Percentiles rank a stretch among this genome's conserved stretches.
Evolutionary conservation across 2,888 invertebrate genomes (phyloP).

Genomic region (Acleris cristana): DNA sequence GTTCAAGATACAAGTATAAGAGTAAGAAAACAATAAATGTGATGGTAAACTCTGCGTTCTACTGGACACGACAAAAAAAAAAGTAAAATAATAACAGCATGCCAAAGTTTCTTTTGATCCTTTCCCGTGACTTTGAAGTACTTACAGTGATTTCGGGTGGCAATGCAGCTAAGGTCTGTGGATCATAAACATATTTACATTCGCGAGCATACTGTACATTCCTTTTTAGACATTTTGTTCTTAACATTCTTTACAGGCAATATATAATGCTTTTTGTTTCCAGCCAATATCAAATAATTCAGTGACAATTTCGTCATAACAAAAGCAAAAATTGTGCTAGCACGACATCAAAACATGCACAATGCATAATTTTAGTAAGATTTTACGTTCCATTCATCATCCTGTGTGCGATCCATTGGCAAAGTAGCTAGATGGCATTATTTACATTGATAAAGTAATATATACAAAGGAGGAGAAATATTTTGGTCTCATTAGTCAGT

Average conservation of each 20-base stretch:
- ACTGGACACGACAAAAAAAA: not conserved
- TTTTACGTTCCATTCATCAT: slow-evolving; percentile 40
- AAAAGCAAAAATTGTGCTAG: slow-evolving; percentile 50
- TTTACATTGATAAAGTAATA: slow-evolving; percentile 49
- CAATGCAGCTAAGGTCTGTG: slow-evolving; percentile 92
- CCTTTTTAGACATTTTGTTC: slow-evolving; percentile 18
- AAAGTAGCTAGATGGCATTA: slow-evolving; percentile 47
- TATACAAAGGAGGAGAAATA: slow-evolving; percentile 42
- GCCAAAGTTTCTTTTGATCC: slow-evolving; percentile 12
- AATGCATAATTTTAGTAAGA: slow-evolving; percentile 48
- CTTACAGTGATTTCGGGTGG: slow-evolving; percentile 92
- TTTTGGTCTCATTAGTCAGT: not conserved
- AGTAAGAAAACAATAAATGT: too few relatives aligned
- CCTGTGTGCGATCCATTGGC: slow-evolving; percentile 47
- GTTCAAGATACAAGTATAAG: too few relatives aligned
- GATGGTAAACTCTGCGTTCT: too few relatives aligned
- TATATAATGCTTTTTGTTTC: slow-evolving; percentile 16
- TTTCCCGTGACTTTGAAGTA: slow-evolving; percentile 60
- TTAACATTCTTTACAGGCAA: slow-evolving; percentile 40
- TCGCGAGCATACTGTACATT: slow-evolving; percentile 50
- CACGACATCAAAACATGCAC: slow-evolving; percentile 38
- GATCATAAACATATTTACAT: slow-evolving; percentile 83
- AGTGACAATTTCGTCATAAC: slow-evolving; percentile 34
- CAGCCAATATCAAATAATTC: slow-evolving; percentile 33
- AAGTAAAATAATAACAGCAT: slow-evolving; percentile 3